A percentile compares a stretch with the other conserved stretches of the same genome.
phyloP scores from a whole-genome alignment of 1,140 invertebrate species.

The Brachionus sp. region DNA sequence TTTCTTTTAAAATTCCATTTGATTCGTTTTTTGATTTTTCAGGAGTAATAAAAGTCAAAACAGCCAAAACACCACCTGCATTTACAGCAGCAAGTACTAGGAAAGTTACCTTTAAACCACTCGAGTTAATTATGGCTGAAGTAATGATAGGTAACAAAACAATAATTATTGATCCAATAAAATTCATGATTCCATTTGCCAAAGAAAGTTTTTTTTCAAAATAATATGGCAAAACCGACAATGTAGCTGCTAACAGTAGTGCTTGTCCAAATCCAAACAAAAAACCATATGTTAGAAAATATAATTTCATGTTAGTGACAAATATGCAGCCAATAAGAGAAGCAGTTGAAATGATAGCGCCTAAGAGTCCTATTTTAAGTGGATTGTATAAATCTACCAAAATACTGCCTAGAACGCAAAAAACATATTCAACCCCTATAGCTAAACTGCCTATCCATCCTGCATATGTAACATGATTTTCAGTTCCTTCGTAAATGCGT shows the following conservation, averaged over 20 bases:
- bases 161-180: slow-evolving; percentile 4
- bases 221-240: slow-evolving; percentile 27
- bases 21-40: not conserved
- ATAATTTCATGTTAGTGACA: not conserved
- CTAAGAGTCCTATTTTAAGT: slow-evolving; percentile 8
- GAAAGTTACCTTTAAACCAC: slow-evolving; percentile 6
- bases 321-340: not conserved
- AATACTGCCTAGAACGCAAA: slow-evolving; percentile 23
- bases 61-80: not conserved
- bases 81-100: not conserved
- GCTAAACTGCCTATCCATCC: slow-evolving; percentile 26
- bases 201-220: slow-evolving; percentile 22
- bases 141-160: slow-evolving; percentile 35
- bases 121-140: not conserved
- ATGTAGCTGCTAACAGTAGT: not conserved
- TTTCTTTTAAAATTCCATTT: not conserved
- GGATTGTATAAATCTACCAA: slow-evolving; percentile 11
- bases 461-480: slow-evolving; percentile 38
- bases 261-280: slow-evolving; percentile 33
- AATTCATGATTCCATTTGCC: slow-evolving; percentile 42
- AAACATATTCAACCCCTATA: not conserved
- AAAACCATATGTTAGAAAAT: slow-evolving; percentile 37
- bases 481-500: slow-evolving; percentile 8
- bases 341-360: not conserved
- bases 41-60: not conserved